Conservation (phyloP, 2,113 vertebrate species). For the Cranoglanis bouderius region DNA sequence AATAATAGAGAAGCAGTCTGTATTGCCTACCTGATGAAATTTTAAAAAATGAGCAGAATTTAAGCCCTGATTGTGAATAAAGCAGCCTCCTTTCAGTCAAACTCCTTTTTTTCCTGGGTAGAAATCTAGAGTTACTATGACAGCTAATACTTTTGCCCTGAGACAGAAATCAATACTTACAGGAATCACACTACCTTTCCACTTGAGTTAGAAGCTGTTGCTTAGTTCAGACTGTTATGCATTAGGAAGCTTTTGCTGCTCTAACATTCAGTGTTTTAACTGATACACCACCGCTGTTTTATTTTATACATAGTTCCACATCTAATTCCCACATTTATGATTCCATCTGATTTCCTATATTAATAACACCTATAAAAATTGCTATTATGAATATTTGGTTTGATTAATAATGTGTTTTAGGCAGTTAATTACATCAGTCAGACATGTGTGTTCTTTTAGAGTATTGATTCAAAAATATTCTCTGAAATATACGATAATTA, state of each 20-base stretch:
- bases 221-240: not conserved
- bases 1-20: not conserved
- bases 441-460: not conserved
- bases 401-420: not conserved
- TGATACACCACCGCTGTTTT: not conserved
- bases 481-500: not conserved
- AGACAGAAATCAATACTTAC: slow-evolving; percentile 30
- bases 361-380: not conserved
- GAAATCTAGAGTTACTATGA: not conserved
- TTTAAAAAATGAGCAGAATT: not conserved
- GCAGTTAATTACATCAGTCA: not conserved
- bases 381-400: not conserved
- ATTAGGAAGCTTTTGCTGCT: not conserved
- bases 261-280: not conserved
- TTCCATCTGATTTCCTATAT: not conserved
- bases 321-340: not conserved
- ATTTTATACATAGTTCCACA: not conserved
- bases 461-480: not conserved
- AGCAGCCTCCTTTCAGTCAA: not conserved
- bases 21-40: not conserved
- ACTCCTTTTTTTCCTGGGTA: not conserved
- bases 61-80: not conserved
- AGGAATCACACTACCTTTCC: slow-evolving; percentile 11
- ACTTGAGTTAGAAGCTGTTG: not conserved
- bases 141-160: not conserved